phyloP scores from a whole-genome alignment of 2,888 invertebrate species.

The Sialis lutaria region DNA sequence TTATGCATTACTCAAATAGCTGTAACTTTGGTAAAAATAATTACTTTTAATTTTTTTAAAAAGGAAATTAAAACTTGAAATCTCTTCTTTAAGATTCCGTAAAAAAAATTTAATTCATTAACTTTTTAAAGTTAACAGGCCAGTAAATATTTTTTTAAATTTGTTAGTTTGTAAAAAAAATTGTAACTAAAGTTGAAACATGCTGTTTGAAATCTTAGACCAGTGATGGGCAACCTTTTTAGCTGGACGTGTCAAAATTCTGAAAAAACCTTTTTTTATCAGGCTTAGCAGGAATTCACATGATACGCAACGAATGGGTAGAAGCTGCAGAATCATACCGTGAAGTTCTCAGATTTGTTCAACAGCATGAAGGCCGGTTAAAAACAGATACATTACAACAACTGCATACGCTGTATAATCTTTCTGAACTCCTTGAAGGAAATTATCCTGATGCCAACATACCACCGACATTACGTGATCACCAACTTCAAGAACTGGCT shows the following conservation, averaged over 20 bases:
- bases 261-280: background rate
- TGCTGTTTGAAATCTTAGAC: background rate
- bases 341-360: conserved; percentile 33
- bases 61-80: no score
- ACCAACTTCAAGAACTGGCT: conserved; percentile 28
- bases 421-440: conserved; percentile 30
- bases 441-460: conserved; percentile 20
- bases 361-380: conserved; percentile 25
- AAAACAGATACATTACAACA: conserved; percentile 44
- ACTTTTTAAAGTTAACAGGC: no score
- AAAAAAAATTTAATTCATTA: no score
- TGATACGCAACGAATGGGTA: conserved; percentile 31
- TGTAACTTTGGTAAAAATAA: no score
- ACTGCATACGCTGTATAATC: conserved; percentile 50
- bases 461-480: conserved; percentile 32
- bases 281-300: conserved; percentile 44
- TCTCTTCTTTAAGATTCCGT: no score
- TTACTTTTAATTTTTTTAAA: no score
- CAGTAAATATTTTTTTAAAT: no score
- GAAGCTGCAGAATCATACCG: conserved; percentile 43
- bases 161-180: no score
- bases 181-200: background rate
- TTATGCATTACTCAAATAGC: no score
- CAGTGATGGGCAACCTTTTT: no score
- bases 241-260: no score